phyloP scores from a whole-genome alignment of 1,140 invertebrate species.

The Drosophila albomicans region DNA sequence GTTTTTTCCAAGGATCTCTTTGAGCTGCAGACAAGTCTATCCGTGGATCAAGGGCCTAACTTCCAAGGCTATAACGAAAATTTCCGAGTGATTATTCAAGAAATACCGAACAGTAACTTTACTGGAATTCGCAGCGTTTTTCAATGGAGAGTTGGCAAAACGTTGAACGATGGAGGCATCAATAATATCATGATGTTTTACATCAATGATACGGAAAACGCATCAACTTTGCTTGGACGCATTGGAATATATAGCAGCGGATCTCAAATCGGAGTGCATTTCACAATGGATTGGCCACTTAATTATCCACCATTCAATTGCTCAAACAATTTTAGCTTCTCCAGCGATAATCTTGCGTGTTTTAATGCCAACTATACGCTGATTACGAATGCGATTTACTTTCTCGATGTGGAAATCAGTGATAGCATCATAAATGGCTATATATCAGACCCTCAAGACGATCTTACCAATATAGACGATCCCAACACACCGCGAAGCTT shows the following conservation, averaged over 20 bases:
- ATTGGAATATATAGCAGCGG: slow-evolving; percentile 13
- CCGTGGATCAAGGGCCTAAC: no score
- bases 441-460: slow-evolving; percentile 46
- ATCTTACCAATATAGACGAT: slow-evolving; percentile 19
- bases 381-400: slow-evolving; percentile 50
- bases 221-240: background rate
- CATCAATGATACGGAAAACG: background rate
- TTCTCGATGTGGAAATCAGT: slow-evolving; percentile 43
- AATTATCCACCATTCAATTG: background rate
- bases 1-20: background rate
- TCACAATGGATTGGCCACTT: background rate
- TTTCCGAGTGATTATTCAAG: background rate
- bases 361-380: slow-evolving; percentile 40
- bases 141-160: background rate
- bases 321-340: background rate
- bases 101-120: background rate
- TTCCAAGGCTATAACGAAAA: no score
- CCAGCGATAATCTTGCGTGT: slow-evolving; percentile 13
- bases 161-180: background rate
- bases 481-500: slow-evolving; percentile 8
- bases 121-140: slow-evolving; percentile 7
- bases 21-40: background rate
- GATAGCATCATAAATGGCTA: slow-evolving; percentile 30
- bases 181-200: background rate
- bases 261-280: background rate